A percentile compares a stretch with the other conserved stretches of the same genome.
phyloP scores from a whole-genome alignment of 2,888 invertebrate species.

The Heliconius erato region DNA sequence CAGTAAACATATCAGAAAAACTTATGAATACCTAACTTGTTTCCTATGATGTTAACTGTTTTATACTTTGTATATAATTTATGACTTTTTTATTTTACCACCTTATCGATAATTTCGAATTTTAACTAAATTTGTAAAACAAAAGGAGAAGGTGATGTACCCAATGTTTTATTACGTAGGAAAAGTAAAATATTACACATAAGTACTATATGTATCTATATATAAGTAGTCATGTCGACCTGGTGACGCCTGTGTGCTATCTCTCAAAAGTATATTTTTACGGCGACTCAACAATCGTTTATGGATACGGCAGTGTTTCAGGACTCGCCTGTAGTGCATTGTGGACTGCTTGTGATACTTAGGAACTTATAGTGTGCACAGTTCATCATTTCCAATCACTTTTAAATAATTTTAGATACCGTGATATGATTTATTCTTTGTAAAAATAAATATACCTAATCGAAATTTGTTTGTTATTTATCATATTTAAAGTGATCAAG shows the following conservation, averaged over 20 bases:
- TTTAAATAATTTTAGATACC: neutral
- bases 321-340: constrained; percentile 23
- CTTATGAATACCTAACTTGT: neutral
- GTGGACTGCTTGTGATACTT: constrained; percentile 25
- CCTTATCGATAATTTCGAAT: neutral
- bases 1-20: constrained; percentile 1
- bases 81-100: neutral
- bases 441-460: neutral
- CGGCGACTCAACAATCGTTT: constrained; percentile 30
- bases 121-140: neutral
- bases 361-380: constrained; percentile 27
- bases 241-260: constrained; percentile 28
- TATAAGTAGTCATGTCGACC: neutral
- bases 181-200: neutral
- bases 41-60: neutral
- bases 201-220: neutral
- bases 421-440: constrained; percentile 8
- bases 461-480: neutral
- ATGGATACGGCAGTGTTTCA: constrained; percentile 38
- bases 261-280: constrained; percentile 3
- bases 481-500: neutral
- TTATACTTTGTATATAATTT: constrained; percentile 4
- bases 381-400: neutral
- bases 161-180: neutral
- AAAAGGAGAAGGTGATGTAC: constrained; percentile 3